Evolutionary conservation across 2,797 vertebrate genomes (phyloP).

Genomic region (Neostethus bicornis): DNA sequence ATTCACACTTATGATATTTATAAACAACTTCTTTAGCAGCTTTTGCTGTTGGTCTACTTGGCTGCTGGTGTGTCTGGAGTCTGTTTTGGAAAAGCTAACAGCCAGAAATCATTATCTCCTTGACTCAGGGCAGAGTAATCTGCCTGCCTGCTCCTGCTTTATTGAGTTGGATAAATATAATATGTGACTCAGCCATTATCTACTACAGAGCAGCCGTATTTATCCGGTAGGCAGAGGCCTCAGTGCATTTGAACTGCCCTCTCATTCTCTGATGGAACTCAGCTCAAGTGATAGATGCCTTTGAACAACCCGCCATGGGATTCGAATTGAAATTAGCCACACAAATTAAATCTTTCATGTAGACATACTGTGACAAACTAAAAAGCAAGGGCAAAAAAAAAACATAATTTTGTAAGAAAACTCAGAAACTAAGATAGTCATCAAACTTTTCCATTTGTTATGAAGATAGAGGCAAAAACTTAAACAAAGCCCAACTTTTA

Average conservation of each 20-base stretch:
- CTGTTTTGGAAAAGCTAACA: constrained; percentile 77
- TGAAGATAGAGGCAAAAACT: neutral
- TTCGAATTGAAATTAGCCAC: constrained; percentile 56
- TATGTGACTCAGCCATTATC: constrained; percentile 82
- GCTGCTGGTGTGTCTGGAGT: constrained; percentile 65
- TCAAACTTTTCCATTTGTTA: neutral
- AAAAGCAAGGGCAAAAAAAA: constrained; percentile 6
- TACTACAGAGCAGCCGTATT: constrained; percentile 77
- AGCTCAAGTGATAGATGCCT: constrained; percentile 66
- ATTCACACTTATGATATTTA: constrained; percentile 58
- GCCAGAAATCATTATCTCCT: constrained; percentile 83
- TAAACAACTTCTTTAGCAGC: constrained; percentile 64
- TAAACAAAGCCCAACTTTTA: neutral
- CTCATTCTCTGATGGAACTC: constrained; percentile 69
- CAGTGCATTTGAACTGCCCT: constrained; percentile 68
- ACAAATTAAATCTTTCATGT: constrained; percentile 46
- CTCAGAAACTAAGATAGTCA: neutral
- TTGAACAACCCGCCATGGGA: constrained; percentile 45
- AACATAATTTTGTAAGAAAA: neutral
- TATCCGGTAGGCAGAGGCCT: constrained; percentile 74
- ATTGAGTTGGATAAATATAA: constrained; percentile 86
- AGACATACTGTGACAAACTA: constrained; percentile 15
- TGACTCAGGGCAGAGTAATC: constrained; percentile 83
- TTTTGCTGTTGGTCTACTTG: constrained; percentile 58
- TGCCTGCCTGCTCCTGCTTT: constrained; percentile 80